Evolutionary conservation across 2,113 vertebrate genomes (phyloP).

Genomic region (Sus scrofa): DNA sequence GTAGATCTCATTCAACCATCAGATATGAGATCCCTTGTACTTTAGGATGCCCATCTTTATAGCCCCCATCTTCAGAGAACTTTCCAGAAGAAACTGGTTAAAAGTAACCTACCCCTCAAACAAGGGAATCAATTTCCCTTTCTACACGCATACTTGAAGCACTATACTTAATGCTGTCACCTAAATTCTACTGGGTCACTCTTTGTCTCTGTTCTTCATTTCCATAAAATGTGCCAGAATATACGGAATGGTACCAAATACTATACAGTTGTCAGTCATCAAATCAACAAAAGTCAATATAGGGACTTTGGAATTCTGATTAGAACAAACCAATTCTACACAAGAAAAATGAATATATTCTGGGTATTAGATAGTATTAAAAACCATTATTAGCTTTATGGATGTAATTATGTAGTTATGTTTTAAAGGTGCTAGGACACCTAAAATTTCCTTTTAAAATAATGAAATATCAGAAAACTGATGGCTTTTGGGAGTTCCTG

Average conservation of each 20-base stretch:
- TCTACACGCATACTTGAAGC: not conserved
- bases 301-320: not conserved
- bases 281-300: not conserved
- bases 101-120: not conserved
- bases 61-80: not conserved
- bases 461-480: not conserved
- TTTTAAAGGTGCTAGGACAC: not conserved
- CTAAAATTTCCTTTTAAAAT: constrained; percentile 34
- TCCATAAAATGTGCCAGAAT: not conserved
- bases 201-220: not conserved
- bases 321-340: not conserved
- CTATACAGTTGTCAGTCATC: not conserved
- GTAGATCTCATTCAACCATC: not conserved
- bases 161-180: not conserved
- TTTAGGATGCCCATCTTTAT: not conserved
- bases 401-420: not conserved
- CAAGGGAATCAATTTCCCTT: not conserved
- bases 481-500: too few species aligned
- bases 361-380: not conserved
- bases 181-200: not conserved
- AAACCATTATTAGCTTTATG: not conserved
- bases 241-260: not conserved
- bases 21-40: not conserved
- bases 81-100: not conserved
- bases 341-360: not conserved